Percentiles rank a stretch among this genome's conserved stretches.
These are phyloP conservation scores for Protobothrops flavoviridis DNA, from an alignment of 2,113 vertebrate species.

Conservation along the genomic window DNA sequence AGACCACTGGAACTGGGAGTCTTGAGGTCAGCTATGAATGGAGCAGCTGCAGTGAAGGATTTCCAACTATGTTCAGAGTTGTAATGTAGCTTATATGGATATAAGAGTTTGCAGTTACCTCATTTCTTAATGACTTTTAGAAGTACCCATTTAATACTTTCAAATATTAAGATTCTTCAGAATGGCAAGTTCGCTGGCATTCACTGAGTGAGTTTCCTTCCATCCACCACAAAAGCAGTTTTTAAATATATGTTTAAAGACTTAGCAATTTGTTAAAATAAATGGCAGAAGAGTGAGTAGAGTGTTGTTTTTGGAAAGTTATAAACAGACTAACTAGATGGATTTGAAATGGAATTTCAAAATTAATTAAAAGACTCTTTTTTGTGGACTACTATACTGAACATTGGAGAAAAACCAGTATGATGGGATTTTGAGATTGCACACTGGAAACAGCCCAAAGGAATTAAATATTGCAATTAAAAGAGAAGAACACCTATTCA, in stretches of 20 bases:
- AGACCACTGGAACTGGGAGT: not conserved
- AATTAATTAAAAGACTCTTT: not conserved
- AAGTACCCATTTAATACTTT: not conserved
- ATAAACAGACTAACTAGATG: not conserved
- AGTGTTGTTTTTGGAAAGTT: not conserved
- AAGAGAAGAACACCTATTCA: not conserved
- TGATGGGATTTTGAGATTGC: not conserved
- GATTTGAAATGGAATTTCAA: not conserved
- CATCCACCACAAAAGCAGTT: not conserved
- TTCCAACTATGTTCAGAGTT: not conserved
- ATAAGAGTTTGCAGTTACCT: not conserved
- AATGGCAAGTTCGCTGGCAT: not conserved
- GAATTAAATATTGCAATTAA: not conserved
- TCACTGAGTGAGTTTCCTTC: not conserved
- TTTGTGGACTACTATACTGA: not conserved
- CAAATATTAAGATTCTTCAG: not conserved
- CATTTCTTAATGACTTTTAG: not conserved
- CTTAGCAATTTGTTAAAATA: not conserved
- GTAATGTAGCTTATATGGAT: not conserved
- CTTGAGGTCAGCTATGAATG: not conserved
- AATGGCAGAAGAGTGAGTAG: not conserved
- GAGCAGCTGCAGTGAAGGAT: not conserved
- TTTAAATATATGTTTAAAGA: not conserved
- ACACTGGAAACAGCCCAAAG: not conserved
- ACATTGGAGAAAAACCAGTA: not conserved